Evolutionary conservation across 2,888 invertebrate genomes (phyloP), one percentile per base, ranked within the genome.

Genomic region (Agrotis exclamationis): DNA sequence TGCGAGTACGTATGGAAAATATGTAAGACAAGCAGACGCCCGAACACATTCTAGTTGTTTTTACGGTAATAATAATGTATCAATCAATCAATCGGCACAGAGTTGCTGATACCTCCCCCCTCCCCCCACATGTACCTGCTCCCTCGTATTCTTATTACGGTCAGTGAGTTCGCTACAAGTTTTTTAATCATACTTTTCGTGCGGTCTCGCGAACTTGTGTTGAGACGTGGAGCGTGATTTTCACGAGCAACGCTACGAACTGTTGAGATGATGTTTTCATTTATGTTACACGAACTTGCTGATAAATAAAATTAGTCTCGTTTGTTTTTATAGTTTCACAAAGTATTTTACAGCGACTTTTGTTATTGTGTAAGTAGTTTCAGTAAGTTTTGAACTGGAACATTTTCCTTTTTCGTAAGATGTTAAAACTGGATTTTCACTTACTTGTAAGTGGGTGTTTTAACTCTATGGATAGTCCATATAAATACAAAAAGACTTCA

Each of bases 171-270:
- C 73, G 83, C 76, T 87, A 87, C 86, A 90, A 90, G 90, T 90
- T 90, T 90, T 90, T 90, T 89, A 90, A 90, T 90, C 89, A 90
- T 89, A 90, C 89, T 89, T 90, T 85, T 87, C 81, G 88, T 86
- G 87, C 83, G 89, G 87, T 86, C 85, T 82, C 76, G 72, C 85
- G 72, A 89, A 90, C 87, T 90, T 89, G 83, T 84, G 73, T 81
- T 79, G 78, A 71, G 83, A 86, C 86, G 83, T 78, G 80, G 72
- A 77, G 86, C 82, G 83, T 83, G 86, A 88, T 88, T 86, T 85
- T 81, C 82, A 85, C 83, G 73, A 63, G 81, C 76, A 86, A 84
- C 82, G 74, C 28, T 57, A 57, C 70, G 66, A 77, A 71, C 79
- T 68, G 70, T 76, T 60, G 76, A 79, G 79, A 80, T 76, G 74